Evolutionary conservation across 2,888 invertebrate genomes (phyloP).

Genomic region (Glyphotaelius pellucidus): DNA sequence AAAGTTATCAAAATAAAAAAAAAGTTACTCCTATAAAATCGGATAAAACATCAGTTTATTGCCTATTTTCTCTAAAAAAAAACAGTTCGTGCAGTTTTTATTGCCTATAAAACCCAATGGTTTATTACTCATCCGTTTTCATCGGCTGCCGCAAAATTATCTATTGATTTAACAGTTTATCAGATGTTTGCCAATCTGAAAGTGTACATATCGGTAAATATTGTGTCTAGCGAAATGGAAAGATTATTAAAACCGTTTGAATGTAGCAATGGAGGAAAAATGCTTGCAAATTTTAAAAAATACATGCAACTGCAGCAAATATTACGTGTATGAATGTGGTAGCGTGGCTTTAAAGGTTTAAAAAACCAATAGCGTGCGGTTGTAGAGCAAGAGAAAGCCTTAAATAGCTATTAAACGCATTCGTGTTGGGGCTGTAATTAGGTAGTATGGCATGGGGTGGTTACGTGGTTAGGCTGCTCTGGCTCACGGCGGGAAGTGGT

Average conservation of each 20-base stretch:
- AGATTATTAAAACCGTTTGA: not conserved
- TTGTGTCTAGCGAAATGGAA: not conserved
- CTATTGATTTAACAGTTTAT: not conserved
- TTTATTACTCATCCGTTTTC: not conserved
- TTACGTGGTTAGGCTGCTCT: not conserved
- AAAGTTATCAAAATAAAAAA: too few relatives aligned
- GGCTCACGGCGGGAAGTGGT: slow-evolving; percentile 40
- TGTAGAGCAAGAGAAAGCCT: slow-evolving; percentile 20
- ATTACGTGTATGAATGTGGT: not conserved
- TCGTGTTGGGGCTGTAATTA: slow-evolving; percentile 62
- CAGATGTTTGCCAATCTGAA: not conserved
- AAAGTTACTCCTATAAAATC: too few relatives aligned
- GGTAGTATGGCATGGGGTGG: slow-evolving; percentile 58
- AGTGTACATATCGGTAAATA: not conserved
- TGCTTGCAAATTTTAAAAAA: not conserved
- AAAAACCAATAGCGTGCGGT: slow-evolving; percentile 9
- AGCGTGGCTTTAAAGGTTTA: slow-evolving; percentile 23
- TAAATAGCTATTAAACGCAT: slow-evolving; percentile 63
- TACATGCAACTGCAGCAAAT: slow-evolving; percentile 4
- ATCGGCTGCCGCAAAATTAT: not conserved
- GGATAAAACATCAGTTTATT: not conserved
- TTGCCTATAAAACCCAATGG: not conserved
- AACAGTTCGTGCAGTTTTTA: not conserved
- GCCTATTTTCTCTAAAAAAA: not conserved
- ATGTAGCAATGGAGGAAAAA: not conserved